These are phyloP conservation scores for Apoderus coryli DNA, from an alignment of 2,888 invertebrate genomes.

Conservation along the genomic window DNA sequence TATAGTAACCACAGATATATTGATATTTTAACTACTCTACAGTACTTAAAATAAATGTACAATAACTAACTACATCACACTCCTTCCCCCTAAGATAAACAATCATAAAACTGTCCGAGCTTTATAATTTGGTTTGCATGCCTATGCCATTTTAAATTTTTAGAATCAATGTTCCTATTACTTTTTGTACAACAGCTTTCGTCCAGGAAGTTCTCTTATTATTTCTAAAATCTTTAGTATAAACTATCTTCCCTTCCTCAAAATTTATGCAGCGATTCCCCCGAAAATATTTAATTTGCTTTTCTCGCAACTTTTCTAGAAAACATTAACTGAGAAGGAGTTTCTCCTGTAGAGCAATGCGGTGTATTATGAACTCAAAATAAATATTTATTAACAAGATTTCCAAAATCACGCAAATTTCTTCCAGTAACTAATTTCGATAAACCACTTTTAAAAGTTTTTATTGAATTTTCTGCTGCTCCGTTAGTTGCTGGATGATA, in stretches of 20 bases:
- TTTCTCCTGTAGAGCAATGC: constrained; percentile 5
- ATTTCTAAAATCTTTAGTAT: constrained; percentile 2
- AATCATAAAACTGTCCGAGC: too few relatives aligned
- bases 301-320: background rate
- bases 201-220: background rate
- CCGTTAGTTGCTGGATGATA: constrained; percentile 4
- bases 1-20: too few relatives aligned
- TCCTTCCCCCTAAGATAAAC: too few relatives aligned
- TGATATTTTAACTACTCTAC: too few relatives aligned
- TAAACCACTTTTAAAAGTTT: too few relatives aligned
- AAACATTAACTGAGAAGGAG: constrained; percentile 3
- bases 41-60: too few relatives aligned
- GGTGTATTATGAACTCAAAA: background rate
- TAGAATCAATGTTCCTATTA: too few relatives aligned
- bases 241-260: background rate
- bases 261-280: background rate
- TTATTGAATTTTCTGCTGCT: background rate
- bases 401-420: background rate
- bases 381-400: background rate
- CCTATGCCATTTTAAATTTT: too few relatives aligned
- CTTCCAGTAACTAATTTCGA: too few relatives aligned
- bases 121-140: too few relatives aligned
- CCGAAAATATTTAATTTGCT: constrained; percentile 1
- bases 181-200: background rate
- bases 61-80: too few relatives aligned